Evolutionary conservation across 2,888 invertebrate species (phyloP), one percentile per base, ranked within the genome.

Genomic region (Clistopyga incitator): DNA sequence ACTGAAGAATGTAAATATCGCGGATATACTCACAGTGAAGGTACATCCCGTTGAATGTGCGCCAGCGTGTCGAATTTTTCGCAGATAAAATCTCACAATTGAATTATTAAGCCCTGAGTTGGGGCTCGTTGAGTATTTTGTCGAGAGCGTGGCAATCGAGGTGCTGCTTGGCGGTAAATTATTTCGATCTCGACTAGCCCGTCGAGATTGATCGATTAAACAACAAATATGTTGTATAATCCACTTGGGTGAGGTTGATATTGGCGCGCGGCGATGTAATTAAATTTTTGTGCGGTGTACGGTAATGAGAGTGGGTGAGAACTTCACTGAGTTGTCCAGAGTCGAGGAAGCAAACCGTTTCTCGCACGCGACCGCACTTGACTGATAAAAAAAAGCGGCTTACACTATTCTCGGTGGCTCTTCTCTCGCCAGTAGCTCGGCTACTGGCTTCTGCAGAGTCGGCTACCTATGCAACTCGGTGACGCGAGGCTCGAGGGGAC

Each of bases 1-100:
- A 8, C 8, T 50, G 6, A 15, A 50, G 6, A n/a, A 50, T 0
- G 6, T 3, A 50, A 25, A 59, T 13, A 52, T 23, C 42, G 10
- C 10, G 8, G 10, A 38, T 23, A 20, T 89, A 93, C 93, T 93
- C 84, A 93, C 93, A 86, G 88, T 86, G 90, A 88, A 85, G 88
- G 88, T 85, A 88, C 90, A 87, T 90, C 87, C 88, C 87, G 90
- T 80, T 88, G 91, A 90, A 90, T 90, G 88, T 90, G 90, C 92
- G 93, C 93, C 93, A 93, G 93, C 91, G 92, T 93, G 92, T 91
- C 90, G 89, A 90, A 86, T 85, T 90, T 90, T 89, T 87, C 84
- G 56, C 59, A 47, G 72, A 45, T 75, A 20, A 47, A 81, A 15
- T 61, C 38, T 64, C 76, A 65, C 72, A 34, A 50, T 47, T 34